phyloP scores from a whole-genome alignment of 2,888 invertebrate species.

The Hololepta plana region DNA sequence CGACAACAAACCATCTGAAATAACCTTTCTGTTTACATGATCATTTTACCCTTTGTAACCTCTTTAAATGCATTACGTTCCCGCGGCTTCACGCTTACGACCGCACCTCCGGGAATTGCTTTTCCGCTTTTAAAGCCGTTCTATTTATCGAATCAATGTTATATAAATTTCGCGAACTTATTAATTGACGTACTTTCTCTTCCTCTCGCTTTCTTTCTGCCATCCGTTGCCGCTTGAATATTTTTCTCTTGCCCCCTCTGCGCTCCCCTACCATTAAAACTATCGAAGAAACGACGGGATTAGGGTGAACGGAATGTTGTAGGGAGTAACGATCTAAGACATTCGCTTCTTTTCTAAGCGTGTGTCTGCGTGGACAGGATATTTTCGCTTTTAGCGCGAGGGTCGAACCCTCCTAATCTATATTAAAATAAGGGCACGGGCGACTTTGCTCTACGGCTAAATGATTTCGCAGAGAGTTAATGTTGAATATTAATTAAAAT shows the following conservation, averaged over 20 bases:
- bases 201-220: too few relatives aligned
- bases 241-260: too few relatives aligned
- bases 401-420: conserved; percentile 12
- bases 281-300: too few relatives aligned
- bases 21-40: conserved; percentile 23
- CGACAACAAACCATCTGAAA: conserved; percentile 15
- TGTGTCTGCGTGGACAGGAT: conserved; percentile 10
- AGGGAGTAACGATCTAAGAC: too few relatives aligned
- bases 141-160: too few relatives aligned
- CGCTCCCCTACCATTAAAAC: too few relatives aligned
- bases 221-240: too few relatives aligned
- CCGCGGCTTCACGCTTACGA: conserved; percentile 17
- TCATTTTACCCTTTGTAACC: conserved; percentile 24
- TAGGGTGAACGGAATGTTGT: too few relatives aligned
- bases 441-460: conserved; percentile 11
- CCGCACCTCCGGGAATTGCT: conserved; percentile 20
- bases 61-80: conserved; percentile 27
- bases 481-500: conserved; percentile 16
- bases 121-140: too few relatives aligned
- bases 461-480: conserved; percentile 11
- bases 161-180: too few relatives aligned
- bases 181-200: too few relatives aligned
- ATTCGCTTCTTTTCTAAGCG: too few relatives aligned
- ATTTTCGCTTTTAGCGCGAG: conserved; percentile 11
- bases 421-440: conserved; percentile 12